Base-by-base conservation (phyloP, 2,113 vertebrate genomes). In the Notothenia rossii region DNA sequence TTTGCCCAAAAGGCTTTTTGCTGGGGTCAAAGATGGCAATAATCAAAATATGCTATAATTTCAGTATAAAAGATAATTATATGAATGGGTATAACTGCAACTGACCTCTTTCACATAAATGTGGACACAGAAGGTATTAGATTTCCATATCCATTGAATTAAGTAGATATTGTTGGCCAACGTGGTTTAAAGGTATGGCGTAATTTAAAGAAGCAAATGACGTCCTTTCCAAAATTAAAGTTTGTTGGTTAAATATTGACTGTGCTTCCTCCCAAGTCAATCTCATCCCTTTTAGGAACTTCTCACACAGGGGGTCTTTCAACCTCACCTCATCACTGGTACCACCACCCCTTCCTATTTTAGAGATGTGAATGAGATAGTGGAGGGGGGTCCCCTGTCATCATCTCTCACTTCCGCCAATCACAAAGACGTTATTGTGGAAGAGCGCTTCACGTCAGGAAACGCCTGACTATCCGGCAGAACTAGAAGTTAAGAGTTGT, bases 191-290 rank as follows among this genome's bases (percentile, higher is more conserved):
- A 63, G 3, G 50, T 46, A 46, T 8, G 29, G 10, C 29, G 43
- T 40, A 1, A 33, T 75, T 68, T 64, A 40, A 71, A 43, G 58
- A 18, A 62, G 17, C 63, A 55, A 17, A 67, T 80, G 17, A 50
- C 45, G 75, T 77, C 46, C 33, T 10, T 66, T 59, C 36, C 51
- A 36, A 72, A 79, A 55, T n/a, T 25, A 14, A 82, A 71, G 46
- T n/a, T 85, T 76, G 76, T 68, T 36, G 66, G 84, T 90, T 90
- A 86, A 89, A 89, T 81, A 79, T 86, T 89, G 75, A 85, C 77
- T 53, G 6, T 15, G 77, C 64, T 82, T 84, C 77, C 73, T 88
- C 80, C 60, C 17, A 36, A 83, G 72, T 73, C 55, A 22, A 58
- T 73, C 82, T 86, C 72, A 92, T 91, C 82, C 58, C 77, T 88